Conservation (phyloP, 2,797 vertebrate genomes). For the Myotis myotis region DNA sequence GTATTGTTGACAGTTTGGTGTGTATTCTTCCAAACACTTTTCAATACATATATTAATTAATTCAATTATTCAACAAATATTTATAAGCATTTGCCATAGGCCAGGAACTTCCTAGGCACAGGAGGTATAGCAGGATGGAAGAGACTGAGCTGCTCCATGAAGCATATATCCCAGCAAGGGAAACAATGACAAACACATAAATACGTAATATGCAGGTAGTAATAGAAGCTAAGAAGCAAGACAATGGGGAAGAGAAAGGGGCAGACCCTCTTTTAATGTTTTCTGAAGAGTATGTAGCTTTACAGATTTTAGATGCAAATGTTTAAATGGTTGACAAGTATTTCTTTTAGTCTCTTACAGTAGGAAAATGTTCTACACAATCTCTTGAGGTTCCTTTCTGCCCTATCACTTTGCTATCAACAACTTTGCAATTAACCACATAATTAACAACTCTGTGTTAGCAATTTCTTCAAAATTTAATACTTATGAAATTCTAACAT, state of each 20-base stretch:
- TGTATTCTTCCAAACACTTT: not conserved
- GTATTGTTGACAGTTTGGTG: not conserved
- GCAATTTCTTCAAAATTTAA: slow-evolving; percentile 36
- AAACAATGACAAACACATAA: not conserved
- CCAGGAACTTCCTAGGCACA: not conserved
- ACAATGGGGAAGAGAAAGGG: not conserved
- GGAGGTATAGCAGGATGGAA: not conserved
- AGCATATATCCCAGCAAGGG: not conserved
- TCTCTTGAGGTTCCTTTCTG: not conserved
- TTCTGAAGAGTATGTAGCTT: not conserved
- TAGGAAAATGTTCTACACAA: not conserved
- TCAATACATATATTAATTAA: not conserved
- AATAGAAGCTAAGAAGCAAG: not conserved
- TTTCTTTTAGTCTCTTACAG: not conserved
- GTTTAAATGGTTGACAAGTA: not conserved
- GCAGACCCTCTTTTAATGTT: not conserved
- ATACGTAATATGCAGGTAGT: not conserved
- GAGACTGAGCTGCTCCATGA: not conserved
- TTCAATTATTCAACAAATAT: slow-evolving; percentile 17
- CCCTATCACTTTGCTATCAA: slow-evolving; percentile 12
- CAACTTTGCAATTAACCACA: slow-evolving; percentile 31
- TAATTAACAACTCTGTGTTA: not conserved
- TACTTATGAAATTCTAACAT: slow-evolving; percentile 30
- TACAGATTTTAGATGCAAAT: slow-evolving; percentile 9
- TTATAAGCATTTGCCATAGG: not conserved